phyloP scores from a whole-genome alignment of 92 coral and sea anemone species.

The Parazoanthus atlanticus region DNA sequence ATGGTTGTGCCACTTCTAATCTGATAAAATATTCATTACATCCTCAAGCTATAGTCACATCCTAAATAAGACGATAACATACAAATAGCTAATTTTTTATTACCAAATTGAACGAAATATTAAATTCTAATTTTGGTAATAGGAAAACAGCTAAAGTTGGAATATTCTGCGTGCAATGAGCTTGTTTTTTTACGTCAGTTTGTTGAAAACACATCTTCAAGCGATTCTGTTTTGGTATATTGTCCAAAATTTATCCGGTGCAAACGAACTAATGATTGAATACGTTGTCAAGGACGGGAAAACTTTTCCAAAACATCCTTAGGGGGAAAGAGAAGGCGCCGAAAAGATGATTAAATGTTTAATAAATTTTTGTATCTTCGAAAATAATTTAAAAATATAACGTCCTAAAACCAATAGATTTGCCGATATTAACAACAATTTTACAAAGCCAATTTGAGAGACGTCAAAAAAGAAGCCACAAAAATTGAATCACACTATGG shows the following conservation, averaged over 20 bases:
- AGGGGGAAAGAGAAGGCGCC: neutral
- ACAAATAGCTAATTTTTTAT: neutral
- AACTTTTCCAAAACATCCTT: neutral
- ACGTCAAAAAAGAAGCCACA: neutral
- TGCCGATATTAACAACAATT: neutral
- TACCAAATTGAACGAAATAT: neutral
- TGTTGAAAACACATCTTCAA: neutral
- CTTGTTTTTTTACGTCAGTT: neutral
- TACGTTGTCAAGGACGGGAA: neutral
- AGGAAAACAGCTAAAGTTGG: neutral
- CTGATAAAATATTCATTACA: conserved; percentile 15
- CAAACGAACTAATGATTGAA: neutral
- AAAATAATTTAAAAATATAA: too few relatives aligned
- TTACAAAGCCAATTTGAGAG: neutral
- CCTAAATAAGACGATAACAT: neutral
- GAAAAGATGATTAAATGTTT: too few relatives aligned
- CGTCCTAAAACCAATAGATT: neutral
- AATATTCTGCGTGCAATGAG: neutral
- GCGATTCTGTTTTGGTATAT: neutral
- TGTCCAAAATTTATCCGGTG: neutral
- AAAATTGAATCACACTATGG: too few relatives aligned
- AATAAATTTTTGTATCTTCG: neutral
- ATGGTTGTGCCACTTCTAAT: neutral
- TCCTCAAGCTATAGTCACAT: neutral
- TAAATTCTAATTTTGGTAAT: neutral